Percentiles rank a stretch among this genome's conserved stretches.
These are phyloP conservation scores for Epinephelus lanceolatus DNA, from an alignment of 2,113 vertebrate species.

Conservation along the genomic window DNA sequence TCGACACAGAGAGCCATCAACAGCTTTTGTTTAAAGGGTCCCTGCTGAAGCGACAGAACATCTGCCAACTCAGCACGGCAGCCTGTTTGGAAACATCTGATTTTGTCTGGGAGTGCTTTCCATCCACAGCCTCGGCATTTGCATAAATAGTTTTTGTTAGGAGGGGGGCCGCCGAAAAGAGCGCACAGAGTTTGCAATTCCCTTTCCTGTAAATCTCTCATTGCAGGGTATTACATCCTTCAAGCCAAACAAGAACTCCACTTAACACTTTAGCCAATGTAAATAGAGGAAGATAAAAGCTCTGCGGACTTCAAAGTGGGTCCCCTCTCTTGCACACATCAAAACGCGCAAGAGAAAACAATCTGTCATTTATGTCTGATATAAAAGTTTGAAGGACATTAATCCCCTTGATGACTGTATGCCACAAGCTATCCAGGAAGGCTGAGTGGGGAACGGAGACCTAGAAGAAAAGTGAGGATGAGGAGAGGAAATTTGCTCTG, in stretches of 20 bases:
- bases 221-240: conserved; percentile 70
- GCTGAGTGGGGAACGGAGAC: conserved; percentile 4
- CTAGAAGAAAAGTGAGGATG: conserved; percentile 6
- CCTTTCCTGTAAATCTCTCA: conserved; percentile 67
- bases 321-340: conserved; percentile 54
- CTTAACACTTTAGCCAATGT: conserved; percentile 76
- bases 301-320: conserved; percentile 66
- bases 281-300: conserved; percentile 76
- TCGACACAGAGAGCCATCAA: conserved; percentile 49
- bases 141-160: conserved; percentile 73
- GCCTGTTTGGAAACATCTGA: conserved; percentile 71
- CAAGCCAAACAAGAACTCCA: conserved; percentile 62
- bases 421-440: conserved; percentile 30
- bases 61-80: conserved; percentile 67
- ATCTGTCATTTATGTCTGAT: conserved; percentile 56
- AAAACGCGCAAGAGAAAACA: conserved; percentile 62
- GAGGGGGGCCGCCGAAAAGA: conserved; percentile 32
- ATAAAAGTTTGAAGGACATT: conserved; percentile 65
- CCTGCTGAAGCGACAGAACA: conserved; percentile 65
- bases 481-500: conserved; percentile 14
- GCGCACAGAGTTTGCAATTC: conserved; percentile 49
- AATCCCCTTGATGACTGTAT: conserved; percentile 58
- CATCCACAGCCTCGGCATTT: conserved; percentile 57
- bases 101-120: conserved; percentile 65
- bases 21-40: conserved; percentile 66